These are phyloP conservation scores for Alentia gelatinosa DNA, from an alignment of 2,888 invertebrate species.

Conservation along the genomic window DNA sequence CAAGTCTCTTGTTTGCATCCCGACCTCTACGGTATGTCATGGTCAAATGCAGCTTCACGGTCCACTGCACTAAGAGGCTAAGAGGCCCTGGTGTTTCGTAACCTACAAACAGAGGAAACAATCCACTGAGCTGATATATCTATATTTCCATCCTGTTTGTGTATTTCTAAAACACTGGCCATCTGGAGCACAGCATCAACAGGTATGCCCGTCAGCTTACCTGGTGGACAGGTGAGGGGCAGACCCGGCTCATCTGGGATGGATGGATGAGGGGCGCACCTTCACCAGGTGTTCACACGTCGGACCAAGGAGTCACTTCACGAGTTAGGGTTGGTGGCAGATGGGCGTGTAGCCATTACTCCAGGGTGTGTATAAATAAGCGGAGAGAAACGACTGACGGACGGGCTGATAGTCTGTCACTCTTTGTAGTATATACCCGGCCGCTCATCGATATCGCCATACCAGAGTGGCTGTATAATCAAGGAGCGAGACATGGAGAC, in stretches of 20 bases:
- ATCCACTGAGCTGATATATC: neutral
- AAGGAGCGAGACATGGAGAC: too few species aligned
- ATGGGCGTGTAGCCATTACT: constrained; percentile 36
- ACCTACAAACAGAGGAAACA: neutral
- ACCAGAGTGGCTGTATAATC: neutral
- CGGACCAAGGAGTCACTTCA: neutral
- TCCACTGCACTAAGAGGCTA: neutral
- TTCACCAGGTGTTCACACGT: constrained; percentile 13
- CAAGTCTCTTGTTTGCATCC: neutral
- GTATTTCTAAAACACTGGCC: neutral
- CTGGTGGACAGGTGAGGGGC: neutral
- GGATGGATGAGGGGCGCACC: neutral
- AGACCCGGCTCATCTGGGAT: neutral
- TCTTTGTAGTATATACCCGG: neutral
- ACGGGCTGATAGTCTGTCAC: neutral
- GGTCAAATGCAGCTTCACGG: too few species aligned
- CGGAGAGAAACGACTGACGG: neutral
- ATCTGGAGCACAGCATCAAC: neutral
- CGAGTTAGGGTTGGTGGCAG: constrained; percentile 23
- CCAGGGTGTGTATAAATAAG: constrained; percentile 23
- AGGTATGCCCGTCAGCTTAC: neutral
- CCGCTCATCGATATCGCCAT: neutral
- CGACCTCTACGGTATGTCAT: neutral
- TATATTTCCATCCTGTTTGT: neutral
- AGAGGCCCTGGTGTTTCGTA: neutral